These are phyloP conservation scores for Ormyrus labotus DNA, from an alignment of 2,888 invertebrate species.

Conservation along the genomic window DNA sequence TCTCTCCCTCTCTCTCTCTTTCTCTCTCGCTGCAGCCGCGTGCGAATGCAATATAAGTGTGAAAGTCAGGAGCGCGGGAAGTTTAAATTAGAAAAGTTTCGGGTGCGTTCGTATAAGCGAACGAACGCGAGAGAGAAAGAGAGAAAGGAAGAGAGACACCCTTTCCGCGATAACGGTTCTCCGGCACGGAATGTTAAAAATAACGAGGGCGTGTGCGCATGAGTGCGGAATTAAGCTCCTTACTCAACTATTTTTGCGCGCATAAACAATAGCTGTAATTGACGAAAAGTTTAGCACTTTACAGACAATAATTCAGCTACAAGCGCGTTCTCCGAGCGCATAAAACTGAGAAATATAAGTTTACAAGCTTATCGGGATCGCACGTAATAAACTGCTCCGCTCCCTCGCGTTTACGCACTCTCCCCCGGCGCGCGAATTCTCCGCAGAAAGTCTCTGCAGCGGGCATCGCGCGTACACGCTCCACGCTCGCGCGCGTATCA, in stretches of 20 bases:
- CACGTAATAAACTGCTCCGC: neutral
- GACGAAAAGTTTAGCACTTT: neutral
- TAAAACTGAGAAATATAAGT: neutral
- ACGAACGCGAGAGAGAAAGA: constrained; percentile 45
- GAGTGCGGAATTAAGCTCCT: neutral
- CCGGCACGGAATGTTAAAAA: constrained; percentile 57
- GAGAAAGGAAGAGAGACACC: constrained; percentile 47
- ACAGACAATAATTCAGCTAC: too few relatives aligned
- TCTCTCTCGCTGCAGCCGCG: constrained; percentile 54
- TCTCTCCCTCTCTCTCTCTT: too few relatives aligned
- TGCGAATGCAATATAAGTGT: constrained; percentile 72
- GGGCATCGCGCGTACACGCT: neutral
- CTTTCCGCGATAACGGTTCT: constrained; percentile 50
- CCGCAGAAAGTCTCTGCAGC: too few relatives aligned
- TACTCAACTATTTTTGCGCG: constrained; percentile 29
- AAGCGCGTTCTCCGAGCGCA: too few relatives aligned
- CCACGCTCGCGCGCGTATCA: neutral
- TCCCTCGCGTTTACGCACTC: too few relatives aligned
- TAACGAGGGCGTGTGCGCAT: constrained; percentile 29
- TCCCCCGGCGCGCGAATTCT: too few relatives aligned
- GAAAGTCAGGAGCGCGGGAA: constrained; percentile 68
- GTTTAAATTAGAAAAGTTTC: constrained; percentile 73
- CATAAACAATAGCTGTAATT: constrained; percentile 25
- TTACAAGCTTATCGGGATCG: neutral
- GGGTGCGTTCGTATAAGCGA: constrained; percentile 52